These are phyloP conservation scores for Sphecodes monilicornis DNA, from an alignment of 2,888 invertebrate species.

Conservation along the genomic window DNA sequence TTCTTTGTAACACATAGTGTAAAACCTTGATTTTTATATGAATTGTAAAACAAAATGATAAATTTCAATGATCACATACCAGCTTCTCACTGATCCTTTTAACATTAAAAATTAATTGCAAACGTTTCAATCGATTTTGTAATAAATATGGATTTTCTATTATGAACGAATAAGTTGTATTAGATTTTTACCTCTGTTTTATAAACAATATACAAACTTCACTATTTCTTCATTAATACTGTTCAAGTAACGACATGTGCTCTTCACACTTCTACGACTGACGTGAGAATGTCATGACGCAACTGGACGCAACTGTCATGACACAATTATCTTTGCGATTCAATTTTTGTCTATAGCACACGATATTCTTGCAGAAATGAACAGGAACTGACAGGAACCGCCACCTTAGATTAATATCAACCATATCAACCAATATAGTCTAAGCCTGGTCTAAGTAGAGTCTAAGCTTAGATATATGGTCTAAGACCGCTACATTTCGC, in stretches of 20 bases:
- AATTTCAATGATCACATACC: not conserved
- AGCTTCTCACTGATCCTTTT: not conserved
- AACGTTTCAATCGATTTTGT: not conserved
- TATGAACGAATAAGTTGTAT: not conserved
- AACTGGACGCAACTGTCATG: not conserved
- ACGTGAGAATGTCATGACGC: conserved; percentile 13
- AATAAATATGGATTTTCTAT: not conserved
- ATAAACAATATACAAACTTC: conserved; percentile 31
- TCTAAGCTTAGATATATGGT: too few species aligned
- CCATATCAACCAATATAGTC: too few species aligned
- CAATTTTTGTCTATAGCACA: not conserved
- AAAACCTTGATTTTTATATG: not conserved
- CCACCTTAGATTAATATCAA: too few species aligned
- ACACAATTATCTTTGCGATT: not conserved
- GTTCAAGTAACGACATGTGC: not conserved
- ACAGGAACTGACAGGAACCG: not conserved
- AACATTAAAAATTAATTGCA: not conserved
- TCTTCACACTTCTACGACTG: conserved; percentile 10
- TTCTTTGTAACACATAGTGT: not conserved
- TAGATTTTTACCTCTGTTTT: conserved; percentile 32
- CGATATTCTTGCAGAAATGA: not conserved
- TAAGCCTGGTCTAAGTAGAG: too few species aligned
- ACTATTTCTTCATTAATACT: conserved; percentile 13
- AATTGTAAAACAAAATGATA: not conserved
- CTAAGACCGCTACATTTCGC: too few species aligned